Conservation (phyloP, 1,140 invertebrate genomes). For the Papilio polyxenes region DNA sequence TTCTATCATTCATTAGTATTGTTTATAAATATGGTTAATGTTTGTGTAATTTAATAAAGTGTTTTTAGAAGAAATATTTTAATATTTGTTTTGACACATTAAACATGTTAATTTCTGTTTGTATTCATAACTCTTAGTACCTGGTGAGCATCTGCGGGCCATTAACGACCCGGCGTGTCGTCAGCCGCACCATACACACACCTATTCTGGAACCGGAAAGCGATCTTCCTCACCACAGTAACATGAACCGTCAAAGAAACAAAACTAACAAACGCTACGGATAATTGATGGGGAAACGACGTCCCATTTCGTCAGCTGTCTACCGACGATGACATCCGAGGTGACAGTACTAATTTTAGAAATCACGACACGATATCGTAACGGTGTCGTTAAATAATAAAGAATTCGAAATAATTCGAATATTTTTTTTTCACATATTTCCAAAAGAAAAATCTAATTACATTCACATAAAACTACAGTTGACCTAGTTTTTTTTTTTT, state of each 20-base stretch:
- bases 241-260: constrained; percentile 60
- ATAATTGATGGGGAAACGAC: constrained; percentile 74
- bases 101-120: constrained; percentile 13
- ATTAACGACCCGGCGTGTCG: constrained; percentile 50
- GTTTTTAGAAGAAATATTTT: background rate
- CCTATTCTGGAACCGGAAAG: constrained; percentile 67
- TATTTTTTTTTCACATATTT: too few relatives aligned
- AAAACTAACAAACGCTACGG: constrained; percentile 52
- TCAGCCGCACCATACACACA: constrained; percentile 39
- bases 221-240: constrained; percentile 55
- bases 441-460: too few relatives aligned
- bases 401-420: background rate
- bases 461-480: too few relatives aligned
- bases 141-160: constrained; percentile 49
- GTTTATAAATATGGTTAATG: background rate
- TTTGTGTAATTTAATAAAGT: background rate
- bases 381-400: constrained; percentile 21
- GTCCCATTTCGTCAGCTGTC: constrained; percentile 73
- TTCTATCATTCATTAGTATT: too few relatives aligned
- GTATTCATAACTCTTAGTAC: constrained; percentile 17
- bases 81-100: constrained; percentile 31
- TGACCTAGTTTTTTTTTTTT: too few relatives aligned
- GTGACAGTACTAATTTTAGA: constrained; percentile 54
- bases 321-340: constrained; percentile 65
- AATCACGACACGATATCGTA: constrained; percentile 40